These are phyloP conservation scores for Caenorhabditis panamensis DNA, from an alignment of 2,888 invertebrate genomes.

Conservation along the genomic window DNA sequence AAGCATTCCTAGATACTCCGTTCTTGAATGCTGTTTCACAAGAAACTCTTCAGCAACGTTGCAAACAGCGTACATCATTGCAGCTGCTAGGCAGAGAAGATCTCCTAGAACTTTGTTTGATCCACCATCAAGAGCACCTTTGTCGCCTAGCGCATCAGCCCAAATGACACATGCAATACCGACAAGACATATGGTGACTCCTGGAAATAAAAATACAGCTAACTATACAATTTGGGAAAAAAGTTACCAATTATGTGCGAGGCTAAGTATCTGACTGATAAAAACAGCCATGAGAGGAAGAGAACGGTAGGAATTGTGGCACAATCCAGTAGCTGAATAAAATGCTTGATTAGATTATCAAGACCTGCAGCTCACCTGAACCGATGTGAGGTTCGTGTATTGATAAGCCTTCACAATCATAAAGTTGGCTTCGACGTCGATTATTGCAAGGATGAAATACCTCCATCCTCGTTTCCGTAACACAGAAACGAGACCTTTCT, in stretches of 20 bases:
- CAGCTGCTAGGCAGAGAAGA: slow-evolving; percentile 88
- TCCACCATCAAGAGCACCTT: slow-evolving; percentile 82
- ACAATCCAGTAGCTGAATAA: slow-evolving; percentile 89
- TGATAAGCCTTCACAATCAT: slow-evolving; percentile 89
- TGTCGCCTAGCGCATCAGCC: slow-evolving; percentile 87
- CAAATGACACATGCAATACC: slow-evolving; percentile 90
- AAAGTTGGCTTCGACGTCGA: slow-evolving; percentile 92
- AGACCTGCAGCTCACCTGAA: slow-evolving; percentile 84
- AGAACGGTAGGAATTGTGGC: slow-evolving; percentile 90
- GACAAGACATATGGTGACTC: slow-evolving; percentile 88
- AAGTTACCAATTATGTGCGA: slow-evolving; percentile 67
- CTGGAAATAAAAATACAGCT: slow-evolving; percentile 80
- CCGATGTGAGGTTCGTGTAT: slow-evolving; percentile 87
- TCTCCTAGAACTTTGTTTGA: slow-evolving; percentile 90
- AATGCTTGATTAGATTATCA: slow-evolving; percentile 1
- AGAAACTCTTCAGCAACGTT: slow-evolving; percentile 90
- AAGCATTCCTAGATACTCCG: slow-evolving; percentile 89
- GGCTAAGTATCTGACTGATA: slow-evolving; percentile 86
- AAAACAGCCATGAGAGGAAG: slow-evolving; percentile 87
- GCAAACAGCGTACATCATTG: slow-evolving; percentile 82
- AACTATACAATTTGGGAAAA: slow-evolving; percentile 7
- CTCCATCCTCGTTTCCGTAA: slow-evolving; percentile 64
- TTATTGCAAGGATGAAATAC: slow-evolving; percentile 87
- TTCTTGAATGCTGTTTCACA: slow-evolving; percentile 87
- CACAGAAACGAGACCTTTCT: slow-evolving; percentile 66